Percentiles rank a stretch among this genome's conserved stretches.
Conservation (phyloP, 1,140 invertebrate genomes). For the Xylocopa sonorina region DNA sequence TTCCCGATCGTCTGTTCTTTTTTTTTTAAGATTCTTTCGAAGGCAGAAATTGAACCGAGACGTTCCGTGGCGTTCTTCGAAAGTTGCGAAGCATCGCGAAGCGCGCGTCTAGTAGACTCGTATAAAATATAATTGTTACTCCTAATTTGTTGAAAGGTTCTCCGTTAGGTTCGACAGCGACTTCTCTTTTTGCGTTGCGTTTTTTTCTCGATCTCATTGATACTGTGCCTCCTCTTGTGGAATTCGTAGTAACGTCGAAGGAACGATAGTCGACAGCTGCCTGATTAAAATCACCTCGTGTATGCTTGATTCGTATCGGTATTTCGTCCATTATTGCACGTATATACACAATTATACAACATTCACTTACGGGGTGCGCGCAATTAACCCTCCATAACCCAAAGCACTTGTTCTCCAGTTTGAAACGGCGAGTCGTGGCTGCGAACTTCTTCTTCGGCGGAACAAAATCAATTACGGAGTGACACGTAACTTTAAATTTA, state of each 20-base stretch:
- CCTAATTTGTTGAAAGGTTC: neutral
- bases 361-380: neutral
- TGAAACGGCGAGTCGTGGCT: neutral
- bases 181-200: neutral
- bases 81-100: neutral
- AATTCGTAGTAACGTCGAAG: neutral
- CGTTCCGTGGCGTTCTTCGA: too few relatives aligned
- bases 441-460: too few relatives aligned
- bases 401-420: neutral
- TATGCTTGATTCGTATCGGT: conserved; percentile 7
- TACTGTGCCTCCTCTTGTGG: neutral
- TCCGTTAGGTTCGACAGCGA: neutral
- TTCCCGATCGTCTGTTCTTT: neutral
- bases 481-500: neutral
- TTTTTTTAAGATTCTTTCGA: too few relatives aligned
- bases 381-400: conserved; percentile 6
- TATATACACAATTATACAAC: conserved; percentile 42
- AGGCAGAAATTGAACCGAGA: neutral
- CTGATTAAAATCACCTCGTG: neutral
- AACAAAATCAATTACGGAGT: neutral
- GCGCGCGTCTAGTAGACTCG: neutral
- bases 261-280: conserved; percentile 14
- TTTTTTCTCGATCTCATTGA: neutral
- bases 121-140: neutral
- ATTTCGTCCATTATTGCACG: conserved; percentile 36